Evolutionary conservation across 1,140 invertebrate genomes (phyloP).

Genomic region (Schmidtea mediterranea): DNA sequence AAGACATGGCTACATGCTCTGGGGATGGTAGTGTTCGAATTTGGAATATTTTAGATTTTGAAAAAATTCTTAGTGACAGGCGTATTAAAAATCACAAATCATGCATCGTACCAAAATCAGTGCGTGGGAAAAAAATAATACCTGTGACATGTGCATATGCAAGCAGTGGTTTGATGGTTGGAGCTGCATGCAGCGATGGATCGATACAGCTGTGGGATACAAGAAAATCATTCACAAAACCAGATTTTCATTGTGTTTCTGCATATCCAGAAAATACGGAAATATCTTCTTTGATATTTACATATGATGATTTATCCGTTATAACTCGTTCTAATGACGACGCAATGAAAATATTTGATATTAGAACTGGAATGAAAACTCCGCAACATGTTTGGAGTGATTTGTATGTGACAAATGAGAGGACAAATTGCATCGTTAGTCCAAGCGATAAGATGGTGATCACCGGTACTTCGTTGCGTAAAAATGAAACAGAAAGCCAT

Average conservation of each 20-base stretch:
- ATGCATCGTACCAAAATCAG: conserved; percentile 60
- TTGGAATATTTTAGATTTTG: conserved; percentile 5
- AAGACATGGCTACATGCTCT: conserved; percentile 77
- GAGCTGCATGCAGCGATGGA: conserved; percentile 70
- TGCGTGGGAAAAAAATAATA: conserved; percentile 57
- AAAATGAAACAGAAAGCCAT: conserved; percentile 40
- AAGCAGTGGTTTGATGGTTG: conserved; percentile 54
- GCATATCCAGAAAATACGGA: conserved; percentile 38
- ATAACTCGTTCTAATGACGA: conserved; percentile 59
- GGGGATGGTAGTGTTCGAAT: conserved; percentile 39
- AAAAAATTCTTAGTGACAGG: conserved; percentile 28
- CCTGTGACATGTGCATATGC: conserved; percentile 39
- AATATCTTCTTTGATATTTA: conserved; percentile 59
- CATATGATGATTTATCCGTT: conserved; percentile 52
- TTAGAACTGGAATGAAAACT: not conserved
- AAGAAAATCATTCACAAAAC: conserved; percentile 35
- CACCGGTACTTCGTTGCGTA: conserved; percentile 54
- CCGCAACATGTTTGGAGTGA: not conserved
- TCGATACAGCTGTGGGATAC: conserved; percentile 94
- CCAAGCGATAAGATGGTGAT: conserved; percentile 64
- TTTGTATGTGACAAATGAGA: conserved; percentile 18
- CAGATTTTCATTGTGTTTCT: not conserved
- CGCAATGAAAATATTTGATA: conserved; percentile 51
- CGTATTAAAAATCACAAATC: conserved; percentile 43
- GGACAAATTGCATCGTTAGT: conserved; percentile 71